Base-by-base conservation (phyloP, 2,888 invertebrate genomes). In the Thyatira batis region DNA sequence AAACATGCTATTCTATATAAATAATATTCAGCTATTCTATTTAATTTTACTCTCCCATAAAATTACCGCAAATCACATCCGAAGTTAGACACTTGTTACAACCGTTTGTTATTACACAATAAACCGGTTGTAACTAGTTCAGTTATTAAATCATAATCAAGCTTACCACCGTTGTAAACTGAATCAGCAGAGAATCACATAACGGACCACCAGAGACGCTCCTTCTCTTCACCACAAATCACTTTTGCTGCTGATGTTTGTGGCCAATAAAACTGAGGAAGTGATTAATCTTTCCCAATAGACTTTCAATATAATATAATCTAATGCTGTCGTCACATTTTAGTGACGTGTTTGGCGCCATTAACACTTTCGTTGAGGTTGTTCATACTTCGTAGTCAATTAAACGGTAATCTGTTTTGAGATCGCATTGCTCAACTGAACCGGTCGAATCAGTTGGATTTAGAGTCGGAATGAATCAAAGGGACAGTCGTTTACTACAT, bases 291-390 rank as follows among this genome's bases (percentile, higher is more conserved):
- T 48, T 48, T 8, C 27, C 48, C 48, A 48, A 48, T 48, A 27
- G 48, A 46, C 45, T 46, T 46, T 13, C 45, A 46, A 46, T 46
- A 46, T 46, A 39, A 17, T 39, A 39, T 13, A 39, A 39, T 39
- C 39, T 39, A 39, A 13, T 39, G 39, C 17, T 39, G 39, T 39
- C 39, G 39, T 39, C 39, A 39, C 17, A 39, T 39, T 39, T 39
- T n/a, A 17, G 39, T 17, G 39, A 39, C 13, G 39, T 39, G 17
- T 17, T 6, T 1, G 39, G 39, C 39, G 39, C 39, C 39, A 39
- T 39, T 23, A 39, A 39, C 39, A 39, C 39, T 39, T 39, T 39
- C 39, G 39, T 8, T 39, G 39, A 17, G 39, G 39, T 17, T 8
- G 17, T 39, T 17, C 39, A 17, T 39, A 39, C 13, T n/a, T 13